Base-by-base conservation (phyloP, 35 echinoderm and acorn worm species). In the Ptychodera flava region DNA sequence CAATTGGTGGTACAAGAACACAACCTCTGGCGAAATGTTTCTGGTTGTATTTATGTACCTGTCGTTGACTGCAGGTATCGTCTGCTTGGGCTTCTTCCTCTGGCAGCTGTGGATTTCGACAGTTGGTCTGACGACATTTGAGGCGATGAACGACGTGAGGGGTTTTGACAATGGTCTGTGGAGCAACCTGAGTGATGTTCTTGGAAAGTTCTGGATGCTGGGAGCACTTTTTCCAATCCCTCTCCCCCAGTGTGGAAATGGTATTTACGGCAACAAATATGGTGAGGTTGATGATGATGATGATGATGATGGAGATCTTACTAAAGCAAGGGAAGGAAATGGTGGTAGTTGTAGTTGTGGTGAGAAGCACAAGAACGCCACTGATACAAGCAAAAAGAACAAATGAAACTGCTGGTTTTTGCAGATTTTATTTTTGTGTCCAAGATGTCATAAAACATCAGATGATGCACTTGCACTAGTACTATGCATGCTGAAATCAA, bases 151-250 rank as follows among this genome's bases (percentile, higher is more conserved):
- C 80, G 91, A 87, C 1, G 16, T 33, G 22, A 79, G 78, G 35
- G 83, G 34, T 15, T 78, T 35, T 80, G 33, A 85, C 12, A 92
- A 78, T 80, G 35, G 15, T 85, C 37, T 92, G n/a, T 53, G 10
- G 37, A 36, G 79, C 2, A 92, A 92, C 45, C 88, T 88, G 28
- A 79, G 36, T 12, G 91, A 92, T 79, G 83, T 85, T 12, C 84
- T 92, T 77, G 91, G 91, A 34, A 79, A 88, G 31, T 92, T 88
- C 33, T 92, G 91, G 91, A 35, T 85, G 16, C 35, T 92, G 31
- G 91, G 91, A 1, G 32, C 88, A 78, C 16, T 92, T 29, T n/a
- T 89, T n/a, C 91, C 91, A 31, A 15, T 92, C 27, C 77, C 31
- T 38, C 84, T 88, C 27, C 91, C 91, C 35, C 91, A 88, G 38